Base-by-base conservation (phyloP, 2,113 vertebrate genomes). In the Eulacestoma nigropectus region DNA sequence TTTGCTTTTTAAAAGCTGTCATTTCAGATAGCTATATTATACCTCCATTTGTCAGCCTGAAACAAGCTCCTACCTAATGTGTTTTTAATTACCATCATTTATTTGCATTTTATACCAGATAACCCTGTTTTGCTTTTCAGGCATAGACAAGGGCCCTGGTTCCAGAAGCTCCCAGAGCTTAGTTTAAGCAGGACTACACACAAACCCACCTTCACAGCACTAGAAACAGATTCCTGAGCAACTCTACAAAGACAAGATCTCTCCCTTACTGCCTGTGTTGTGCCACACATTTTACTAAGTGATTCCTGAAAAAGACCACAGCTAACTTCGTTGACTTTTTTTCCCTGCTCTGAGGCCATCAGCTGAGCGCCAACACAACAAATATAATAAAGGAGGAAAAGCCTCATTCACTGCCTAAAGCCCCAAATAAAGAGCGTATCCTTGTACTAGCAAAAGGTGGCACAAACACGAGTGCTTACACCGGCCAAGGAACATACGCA, bases 401-500 rank as follows among this genome's bases (percentile, higher is more conserved):
- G 23, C 23, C 25, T 74, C 35, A 16, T 0, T 16, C 3, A 1
- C 11, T 6, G 13, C 0, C 19, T 41, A 5, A 37, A 26, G 8
- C 13, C 8, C 35, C 16, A 35, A 16, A 33, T 1, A 44, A 37
- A 26, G 0, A 74, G 6, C 5, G 0, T 4, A 13, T 7, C 9
- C 3, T 4, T 17, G 17, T 1, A 42, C 2, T 3, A 68, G 21
- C 23, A 50, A 46, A 56, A 85, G 6, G 20, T 1, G 57, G 46
- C 1, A 4, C 27, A 39, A 64, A 55, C 13, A 4, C 2, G 0
- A 39, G 8, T 0, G 8, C 2, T 6, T 16, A 17, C 11, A 5
- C 6, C 20, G 8, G 16, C 30, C n/a, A 5, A 35, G 42, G 10
- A n/a, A 55, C 0, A 44, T 0, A 30, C 0, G 2, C 17, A 3